Evolutionary conservation across 2,797 vertebrate species (phyloP), one percentile per base, ranked within the genome.

Genomic region (Sebastes miniatus): DNA sequence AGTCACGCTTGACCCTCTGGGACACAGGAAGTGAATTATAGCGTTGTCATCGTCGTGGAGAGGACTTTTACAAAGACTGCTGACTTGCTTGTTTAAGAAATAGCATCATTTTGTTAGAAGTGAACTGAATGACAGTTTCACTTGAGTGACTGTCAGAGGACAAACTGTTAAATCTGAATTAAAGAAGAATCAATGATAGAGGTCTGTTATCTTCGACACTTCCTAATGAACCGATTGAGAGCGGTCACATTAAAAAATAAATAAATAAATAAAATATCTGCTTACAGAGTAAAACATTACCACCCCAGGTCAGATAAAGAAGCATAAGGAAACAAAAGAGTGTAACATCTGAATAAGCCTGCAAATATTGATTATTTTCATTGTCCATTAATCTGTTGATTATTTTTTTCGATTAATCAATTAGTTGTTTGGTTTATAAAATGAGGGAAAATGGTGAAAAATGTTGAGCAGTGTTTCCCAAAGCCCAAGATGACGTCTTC

Each of bases 1-100:
- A 88, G 92, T 91, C 89, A 88, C 32, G 89, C 91, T 87, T 64
- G 80, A 90, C 88, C 92, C 92, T 78, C 82, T 92, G 90, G 93
- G 93, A 93, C 83, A 77, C 89, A 90, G 91, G 92, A 93, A 93
- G 92, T 93, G 85, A 91, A 92, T 93, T 93, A 94, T 70, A 87
- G 86, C 68, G 13, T 90, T 81, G 91, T 91, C 88, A 90, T 92
- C 63, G 63, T 76, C 50, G 67, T 66, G 76, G 76, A 85, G 89
- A 90, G 83, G 89, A 91, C 89, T 91, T 91, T 88, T 50, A 57
- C 81, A 81, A 85, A 90, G 90, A 90, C 85, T 88, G 91, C 90
- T 92, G 87, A 92, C 84, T 88, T 59, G 86, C 88, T 86, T 83
- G 74, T 90, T 91, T 81, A 79, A 88, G 84, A 81, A 87, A 91